Evolutionary conservation across 2,797 vertebrate species (phyloP), one percentile per base, ranked within the genome.

Genomic region (Acanthurus tractus): DNA sequence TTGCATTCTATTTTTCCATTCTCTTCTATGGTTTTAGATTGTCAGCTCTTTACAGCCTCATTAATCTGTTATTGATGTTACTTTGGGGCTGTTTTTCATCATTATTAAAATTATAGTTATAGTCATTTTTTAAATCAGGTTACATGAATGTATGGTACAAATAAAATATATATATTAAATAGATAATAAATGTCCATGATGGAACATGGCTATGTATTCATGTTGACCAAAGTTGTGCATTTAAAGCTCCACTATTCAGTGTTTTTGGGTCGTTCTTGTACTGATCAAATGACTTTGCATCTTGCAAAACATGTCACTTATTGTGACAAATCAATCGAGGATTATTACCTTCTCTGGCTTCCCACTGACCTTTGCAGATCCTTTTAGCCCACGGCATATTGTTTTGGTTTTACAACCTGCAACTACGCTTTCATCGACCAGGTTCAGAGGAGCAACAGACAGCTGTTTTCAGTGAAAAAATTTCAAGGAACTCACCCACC

Each of bases 1-100:
- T 34, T 34, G 5, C 29, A 34, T 34, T 34, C 29, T 7, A 34
- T 34, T 34, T 34, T 34, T 34, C 29, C 7, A 34, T 3, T 34
- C 29, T 34, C 6, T 6, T 34, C 29, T 34, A 52, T 14, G 40
- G n/a, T 59, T 17, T 18, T 7, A 50, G 18, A 29, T 23, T 23
- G 54, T 22, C 6, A 36, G 38, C 22, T 49, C 17, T 8, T 18
- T 4, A 20, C 22, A 23, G 14, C 22, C 29, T 58, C 25, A 3
- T 63, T 68, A 29, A 42, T 66, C 23, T 76, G 72, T 64, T 3
- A 34, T 36, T 52, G 61, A 54, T 50, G 29, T 49, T 62, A 1
- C 7, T 15, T 22, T 6, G 15, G 44, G 44, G 17, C 15, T 59
- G 38, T 50, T 59, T 83, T 54, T 34, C 3, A 34, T 34, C 29